Base-by-base conservation (phyloP, 2,797 vertebrate species). In the Margarornis squamiger region DNA sequence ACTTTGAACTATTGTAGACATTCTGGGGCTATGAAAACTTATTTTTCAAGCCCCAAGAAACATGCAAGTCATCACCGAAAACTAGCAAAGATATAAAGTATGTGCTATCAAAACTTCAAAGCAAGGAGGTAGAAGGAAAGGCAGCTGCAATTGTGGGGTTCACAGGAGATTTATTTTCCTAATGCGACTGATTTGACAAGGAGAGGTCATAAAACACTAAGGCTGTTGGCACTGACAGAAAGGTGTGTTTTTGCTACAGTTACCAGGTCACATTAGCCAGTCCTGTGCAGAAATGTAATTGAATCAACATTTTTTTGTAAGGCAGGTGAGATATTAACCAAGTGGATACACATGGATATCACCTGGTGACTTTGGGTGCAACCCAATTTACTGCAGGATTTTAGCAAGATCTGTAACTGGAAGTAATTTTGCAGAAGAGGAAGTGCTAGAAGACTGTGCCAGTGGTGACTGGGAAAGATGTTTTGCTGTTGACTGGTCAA, bases 81-180 rank as follows among this genome's bases (percentile, higher is more conserved):
- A n/a, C 76, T 59, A 68, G 66, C 17, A 81, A 75, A 92, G 6
- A 0, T 65, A 59, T 46, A 49, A 91, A 83, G 45, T 58, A 49
- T 36, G 45, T 86, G 36, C 73, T 88, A 55, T 81, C 79, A 81
- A 90, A 86, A 65, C 90, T 94, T 95, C 82, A 93, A 93, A 88
- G 70, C 24, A 48, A 88, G 45, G 39, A 84, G 59, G 7, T 54
- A 32, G 13, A 17, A 88, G 62, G 73, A 82, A 65, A 79, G 79
- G 19, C 7, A 1, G 26, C 72, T 83, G 58, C 82, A 80, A 72
- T 70, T 73, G 36, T 52, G 59, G 49, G 27, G 39, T 78, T 93
- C 70, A 45, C 70, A 55, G 79, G 76, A 81, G 45, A 76, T 81
- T 75, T 90, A 49, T 90, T 95, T 95, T 89, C 83, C 63, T 92